Conservation (phyloP, 2,113 vertebrate species). For the Nycticebus coucang region DNA sequence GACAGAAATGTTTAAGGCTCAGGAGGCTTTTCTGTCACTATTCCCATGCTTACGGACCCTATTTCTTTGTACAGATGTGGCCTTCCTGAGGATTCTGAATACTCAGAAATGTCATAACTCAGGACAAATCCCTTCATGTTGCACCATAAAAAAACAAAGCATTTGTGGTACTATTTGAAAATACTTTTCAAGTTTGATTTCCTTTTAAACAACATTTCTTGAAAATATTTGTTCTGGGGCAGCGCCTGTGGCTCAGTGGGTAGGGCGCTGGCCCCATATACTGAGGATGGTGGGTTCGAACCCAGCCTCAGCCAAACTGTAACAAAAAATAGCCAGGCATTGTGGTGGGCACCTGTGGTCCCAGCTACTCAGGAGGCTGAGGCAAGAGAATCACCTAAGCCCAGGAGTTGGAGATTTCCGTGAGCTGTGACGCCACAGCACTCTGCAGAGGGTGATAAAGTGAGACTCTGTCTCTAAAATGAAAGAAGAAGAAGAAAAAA, state of each 20-base stretch:
- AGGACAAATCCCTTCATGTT: neutral
- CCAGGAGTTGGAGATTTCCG: too few species aligned
- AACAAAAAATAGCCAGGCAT: too few species aligned
- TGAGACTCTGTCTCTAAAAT: too few species aligned
- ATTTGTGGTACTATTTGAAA: neutral
- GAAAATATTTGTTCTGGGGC: neutral
- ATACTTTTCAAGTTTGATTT: neutral
- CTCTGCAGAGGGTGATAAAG: too few species aligned
- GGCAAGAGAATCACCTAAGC: too few species aligned
- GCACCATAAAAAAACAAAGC: neutral
- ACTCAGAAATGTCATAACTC: neutral
- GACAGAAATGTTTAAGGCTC: neutral
- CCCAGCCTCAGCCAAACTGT: too few species aligned
- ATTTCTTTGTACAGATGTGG: neutral
- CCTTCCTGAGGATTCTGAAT: neutral
- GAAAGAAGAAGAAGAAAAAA: neutral
- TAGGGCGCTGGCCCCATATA: too few species aligned
- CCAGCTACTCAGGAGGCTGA: too few species aligned
- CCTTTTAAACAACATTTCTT: neutral
- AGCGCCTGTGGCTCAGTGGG: too few species aligned
- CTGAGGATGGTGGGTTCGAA: too few species aligned
- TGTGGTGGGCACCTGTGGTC: too few species aligned
- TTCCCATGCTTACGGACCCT: accelerated
- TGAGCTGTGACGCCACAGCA: too few species aligned
- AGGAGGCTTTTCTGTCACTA: neutral